These are phyloP conservation scores for Collichthys lucidus DNA, from an alignment of 2,113 vertebrate species.

Conservation along the genomic window DNA sequence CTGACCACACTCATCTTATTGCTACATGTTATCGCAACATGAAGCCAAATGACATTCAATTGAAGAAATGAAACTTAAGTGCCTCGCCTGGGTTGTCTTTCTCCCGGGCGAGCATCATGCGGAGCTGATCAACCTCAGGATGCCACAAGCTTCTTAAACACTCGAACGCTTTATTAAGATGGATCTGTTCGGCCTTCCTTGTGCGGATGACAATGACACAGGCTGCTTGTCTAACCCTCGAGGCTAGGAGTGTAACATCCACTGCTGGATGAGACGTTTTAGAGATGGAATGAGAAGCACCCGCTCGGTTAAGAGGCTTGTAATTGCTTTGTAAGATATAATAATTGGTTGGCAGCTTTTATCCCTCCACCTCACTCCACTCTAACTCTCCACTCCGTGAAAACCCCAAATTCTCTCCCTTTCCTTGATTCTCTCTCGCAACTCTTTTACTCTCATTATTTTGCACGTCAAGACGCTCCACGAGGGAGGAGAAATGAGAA, in stretches of 20 bases:
- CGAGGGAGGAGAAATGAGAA: constrained; percentile 7
- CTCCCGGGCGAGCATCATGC: constrained; percentile 2
- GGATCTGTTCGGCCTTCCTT: neutral
- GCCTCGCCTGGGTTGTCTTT: constrained; percentile 20
- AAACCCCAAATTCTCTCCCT: neutral
- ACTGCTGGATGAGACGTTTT: constrained; percentile 3
- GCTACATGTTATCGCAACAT: neutral
- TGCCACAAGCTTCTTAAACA: constrained; percentile 23
- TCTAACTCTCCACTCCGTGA: neutral
- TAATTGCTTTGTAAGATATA: constrained; percentile 35
- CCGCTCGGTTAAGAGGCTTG: constrained; percentile 10
- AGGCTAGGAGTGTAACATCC: neutral
- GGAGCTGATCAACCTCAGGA: constrained; percentile 26
- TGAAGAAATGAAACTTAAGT: constrained; percentile 35
- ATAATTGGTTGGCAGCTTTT: constrained; percentile 23
- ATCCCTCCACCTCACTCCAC: neutral
- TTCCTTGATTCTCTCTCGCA: neutral
- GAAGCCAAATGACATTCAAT: constrained; percentile 48
- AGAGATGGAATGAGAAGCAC: constrained; percentile 4
- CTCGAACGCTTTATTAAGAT: constrained; percentile 45
- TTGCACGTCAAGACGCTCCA: neutral
- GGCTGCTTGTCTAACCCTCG: constrained; percentile 2
- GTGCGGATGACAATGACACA: neutral
- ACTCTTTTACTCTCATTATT: neutral
- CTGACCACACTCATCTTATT: constrained; percentile 27